phyloP scores from a whole-genome alignment of 2,888 invertebrate genomes.

The Pristionchus fissidentatus region DNA sequence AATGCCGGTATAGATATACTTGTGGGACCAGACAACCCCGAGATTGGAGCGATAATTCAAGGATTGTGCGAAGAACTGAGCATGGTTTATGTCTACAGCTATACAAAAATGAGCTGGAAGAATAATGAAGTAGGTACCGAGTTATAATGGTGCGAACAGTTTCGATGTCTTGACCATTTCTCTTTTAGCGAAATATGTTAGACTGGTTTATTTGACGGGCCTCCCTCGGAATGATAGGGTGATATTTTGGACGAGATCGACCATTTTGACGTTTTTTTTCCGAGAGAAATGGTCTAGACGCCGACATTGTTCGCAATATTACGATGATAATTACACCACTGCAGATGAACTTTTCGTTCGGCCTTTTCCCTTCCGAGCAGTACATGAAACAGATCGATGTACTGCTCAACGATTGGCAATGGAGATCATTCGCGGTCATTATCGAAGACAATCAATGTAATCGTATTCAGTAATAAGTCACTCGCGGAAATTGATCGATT shows the following conservation, averaged over 20 bases:
- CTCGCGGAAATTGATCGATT: neutral
- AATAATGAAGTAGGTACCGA: neutral
- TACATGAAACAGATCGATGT: slow-evolving; percentile 57
- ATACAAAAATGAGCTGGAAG: slow-evolving; percentile 39
- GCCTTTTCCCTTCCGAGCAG: slow-evolving; percentile 54
- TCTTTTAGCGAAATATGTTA: too few relatives aligned
- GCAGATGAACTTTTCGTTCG: neutral
- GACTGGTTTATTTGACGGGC: too few relatives aligned
- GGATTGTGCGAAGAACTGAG: slow-evolving; percentile 60
- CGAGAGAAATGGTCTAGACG: neutral
- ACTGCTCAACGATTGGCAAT: slow-evolving; percentile 44
- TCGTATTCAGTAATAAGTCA: neutral
- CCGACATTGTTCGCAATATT: neutral
- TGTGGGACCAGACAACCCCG: slow-evolving; percentile 61
- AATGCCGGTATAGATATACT: slow-evolving; percentile 57
- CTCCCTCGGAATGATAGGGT: neutral
- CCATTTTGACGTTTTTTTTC: too few relatives aligned
- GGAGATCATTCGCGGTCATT: slow-evolving; percentile 50
- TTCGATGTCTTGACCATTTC: neutral
- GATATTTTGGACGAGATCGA: neutral
- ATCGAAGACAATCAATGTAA: slow-evolving; percentile 48
- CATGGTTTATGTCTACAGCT: slow-evolving; percentile 57
- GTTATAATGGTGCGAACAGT: neutral
- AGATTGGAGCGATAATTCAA: slow-evolving; percentile 61
- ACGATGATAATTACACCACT: too few relatives aligned